Conservation (phyloP, 2,113 vertebrate genomes). For the Jacana jacana region DNA sequence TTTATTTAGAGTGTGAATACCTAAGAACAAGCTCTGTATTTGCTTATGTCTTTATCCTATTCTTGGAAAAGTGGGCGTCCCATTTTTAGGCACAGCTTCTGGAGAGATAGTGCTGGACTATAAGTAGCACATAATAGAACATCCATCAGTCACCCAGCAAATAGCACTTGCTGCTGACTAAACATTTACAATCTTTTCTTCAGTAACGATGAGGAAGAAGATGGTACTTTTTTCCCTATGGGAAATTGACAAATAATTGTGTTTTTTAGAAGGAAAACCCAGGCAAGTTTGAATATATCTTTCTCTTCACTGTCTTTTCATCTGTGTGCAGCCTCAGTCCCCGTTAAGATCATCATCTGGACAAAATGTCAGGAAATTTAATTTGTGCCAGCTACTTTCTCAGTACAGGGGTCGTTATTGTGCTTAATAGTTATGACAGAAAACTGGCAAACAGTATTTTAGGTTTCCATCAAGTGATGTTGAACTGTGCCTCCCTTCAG, state of each 20-base stretch:
- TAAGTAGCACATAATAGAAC: not conserved
- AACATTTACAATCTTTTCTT: not conserved
- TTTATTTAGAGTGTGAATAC: constrained; percentile 24
- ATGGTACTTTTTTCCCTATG: not conserved
- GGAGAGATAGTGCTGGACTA: not conserved
- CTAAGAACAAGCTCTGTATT: not conserved
- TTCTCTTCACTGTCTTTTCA: not conserved
- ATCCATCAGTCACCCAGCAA: not conserved
- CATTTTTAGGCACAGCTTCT: not conserved
- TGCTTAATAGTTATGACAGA: not conserved
- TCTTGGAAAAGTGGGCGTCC: not conserved
- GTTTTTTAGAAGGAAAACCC: not conserved
- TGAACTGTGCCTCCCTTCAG: not conserved
- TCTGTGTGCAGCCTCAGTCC: not conserved
- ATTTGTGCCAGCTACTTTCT: not conserved
- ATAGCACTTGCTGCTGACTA: not conserved
- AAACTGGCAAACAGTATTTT: not conserved
- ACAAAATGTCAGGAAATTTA: not conserved
- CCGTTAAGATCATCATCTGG: not conserved
- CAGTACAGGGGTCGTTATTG: not conserved
- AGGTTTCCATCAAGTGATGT: not conserved
- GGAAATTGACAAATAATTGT: not conserved
- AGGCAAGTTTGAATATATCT: not conserved
- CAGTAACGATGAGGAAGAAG: not conserved
- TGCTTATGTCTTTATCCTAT: not conserved